Evolutionary conservation across 2,797 vertebrate species (phyloP).

Genomic region (Falco cherrug): DNA sequence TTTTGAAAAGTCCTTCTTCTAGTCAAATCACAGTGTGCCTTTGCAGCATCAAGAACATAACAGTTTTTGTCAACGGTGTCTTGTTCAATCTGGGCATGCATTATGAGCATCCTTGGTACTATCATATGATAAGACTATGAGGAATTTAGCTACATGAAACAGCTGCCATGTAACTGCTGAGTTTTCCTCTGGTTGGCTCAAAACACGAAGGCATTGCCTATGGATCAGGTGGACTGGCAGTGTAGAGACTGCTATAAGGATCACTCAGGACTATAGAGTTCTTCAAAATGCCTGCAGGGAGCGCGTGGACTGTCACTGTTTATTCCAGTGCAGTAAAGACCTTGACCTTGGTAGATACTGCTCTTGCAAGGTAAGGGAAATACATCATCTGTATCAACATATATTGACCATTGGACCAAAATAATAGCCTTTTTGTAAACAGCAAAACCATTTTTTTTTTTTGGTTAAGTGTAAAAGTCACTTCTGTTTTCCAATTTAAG

Average conservation of each 20-base stretch:
- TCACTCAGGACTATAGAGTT: neutral
- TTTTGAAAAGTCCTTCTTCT: neutral
- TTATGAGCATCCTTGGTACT: neutral
- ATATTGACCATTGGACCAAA: neutral
- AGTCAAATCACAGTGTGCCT: neutral
- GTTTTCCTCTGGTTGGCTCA: neutral
- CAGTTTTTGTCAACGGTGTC: neutral
- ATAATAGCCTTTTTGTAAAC: neutral
- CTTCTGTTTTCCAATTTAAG: neutral
- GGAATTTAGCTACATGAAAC: neutral
- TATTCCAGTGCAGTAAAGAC: neutral
- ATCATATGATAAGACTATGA: neutral
- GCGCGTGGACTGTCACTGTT: neutral
- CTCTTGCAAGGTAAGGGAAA: slow-evolving; percentile 30
- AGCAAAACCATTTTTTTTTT: neutral
- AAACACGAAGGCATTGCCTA: neutral
- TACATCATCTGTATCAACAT: slow-evolving; percentile 23
- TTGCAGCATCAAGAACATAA: neutral
- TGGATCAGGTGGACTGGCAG: neutral
- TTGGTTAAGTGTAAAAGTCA: neutral
- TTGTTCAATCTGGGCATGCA: neutral
- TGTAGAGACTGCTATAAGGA: neutral
- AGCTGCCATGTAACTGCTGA: neutral
- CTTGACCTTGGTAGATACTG: neutral
- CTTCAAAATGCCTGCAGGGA: neutral